Evolutionary conservation across 2,113 vertebrate genomes (phyloP).

Genomic region (Ariopsis seemanni): DNA sequence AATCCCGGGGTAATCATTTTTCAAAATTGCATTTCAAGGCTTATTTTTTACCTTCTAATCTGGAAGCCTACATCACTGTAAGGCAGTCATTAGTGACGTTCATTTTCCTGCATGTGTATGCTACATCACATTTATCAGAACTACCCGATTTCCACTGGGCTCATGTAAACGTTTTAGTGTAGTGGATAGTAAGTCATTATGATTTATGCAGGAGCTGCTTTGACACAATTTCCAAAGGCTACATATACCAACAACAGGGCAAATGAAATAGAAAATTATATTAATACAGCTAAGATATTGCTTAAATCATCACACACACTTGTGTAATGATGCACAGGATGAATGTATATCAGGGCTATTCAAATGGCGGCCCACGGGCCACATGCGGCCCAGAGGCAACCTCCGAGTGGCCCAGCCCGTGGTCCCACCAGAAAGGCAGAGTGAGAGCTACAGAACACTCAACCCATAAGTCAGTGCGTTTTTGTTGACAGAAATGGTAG

Average conservation of each 20-base stretch:
- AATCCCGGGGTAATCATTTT: no score
- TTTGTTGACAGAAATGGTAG: no score
- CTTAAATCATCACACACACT: background rate
- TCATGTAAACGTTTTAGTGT: background rate
- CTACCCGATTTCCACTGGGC: no score
- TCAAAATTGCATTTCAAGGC: no score
- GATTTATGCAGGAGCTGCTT: background rate
- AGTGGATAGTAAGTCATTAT: background rate
- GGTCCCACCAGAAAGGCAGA: no score
- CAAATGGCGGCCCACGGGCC: no score
- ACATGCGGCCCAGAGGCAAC: no score
- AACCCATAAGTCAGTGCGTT: no score
- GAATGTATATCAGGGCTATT: background rate
- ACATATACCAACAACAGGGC: background rate
- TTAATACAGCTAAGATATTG: background rate
- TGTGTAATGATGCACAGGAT: background rate
- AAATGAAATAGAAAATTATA: background rate
- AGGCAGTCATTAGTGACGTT: background rate
- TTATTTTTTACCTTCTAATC: background rate
- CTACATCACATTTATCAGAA: background rate
- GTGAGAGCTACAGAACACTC: no score
- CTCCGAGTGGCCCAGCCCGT: no score
- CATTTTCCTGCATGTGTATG: no score
- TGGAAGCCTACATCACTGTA: background rate
- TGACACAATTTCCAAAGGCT: background rate